Evolutionary conservation across 2,113 vertebrate genomes (phyloP).

Genomic region (Tyrannus savana): DNA sequence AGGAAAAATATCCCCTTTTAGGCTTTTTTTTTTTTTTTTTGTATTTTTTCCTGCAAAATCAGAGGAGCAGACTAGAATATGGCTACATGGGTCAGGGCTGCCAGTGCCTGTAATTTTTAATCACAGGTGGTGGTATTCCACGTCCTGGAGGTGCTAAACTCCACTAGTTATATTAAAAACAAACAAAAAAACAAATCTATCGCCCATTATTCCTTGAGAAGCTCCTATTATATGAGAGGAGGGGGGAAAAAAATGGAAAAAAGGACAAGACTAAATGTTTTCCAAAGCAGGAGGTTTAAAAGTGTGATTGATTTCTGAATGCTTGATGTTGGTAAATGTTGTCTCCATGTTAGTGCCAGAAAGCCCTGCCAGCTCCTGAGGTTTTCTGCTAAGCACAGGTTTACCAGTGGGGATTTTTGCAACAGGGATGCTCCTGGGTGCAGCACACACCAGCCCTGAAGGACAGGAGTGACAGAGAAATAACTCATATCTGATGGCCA

Average conservation of each 20-base stretch:
- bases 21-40: not conserved
- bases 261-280: not conserved
- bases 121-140: not conserved
- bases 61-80: not conserved
- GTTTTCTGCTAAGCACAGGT: not conserved
- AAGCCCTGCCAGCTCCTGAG: not conserved
- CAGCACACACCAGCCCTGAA: not conserved
- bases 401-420: rapidly evolving
- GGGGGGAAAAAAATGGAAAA: no score
- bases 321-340: not conserved
- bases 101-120: not conserved
- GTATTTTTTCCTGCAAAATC: not conserved
- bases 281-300: not conserved
- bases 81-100: not conserved
- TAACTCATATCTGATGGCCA: not conserved
- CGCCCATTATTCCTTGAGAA: not conserved
- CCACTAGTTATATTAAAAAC: not conserved
- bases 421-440: not conserved
- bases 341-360: no score
- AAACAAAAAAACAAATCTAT: not conserved
- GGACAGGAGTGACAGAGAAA: not conserved
- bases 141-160: not conserved
- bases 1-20: not conserved
- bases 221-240: not conserved
- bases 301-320: not conserved